These are phyloP conservation scores for Erannis defoliaria DNA, from an alignment of 2,888 invertebrate genomes.

Conservation along the genomic window DNA sequence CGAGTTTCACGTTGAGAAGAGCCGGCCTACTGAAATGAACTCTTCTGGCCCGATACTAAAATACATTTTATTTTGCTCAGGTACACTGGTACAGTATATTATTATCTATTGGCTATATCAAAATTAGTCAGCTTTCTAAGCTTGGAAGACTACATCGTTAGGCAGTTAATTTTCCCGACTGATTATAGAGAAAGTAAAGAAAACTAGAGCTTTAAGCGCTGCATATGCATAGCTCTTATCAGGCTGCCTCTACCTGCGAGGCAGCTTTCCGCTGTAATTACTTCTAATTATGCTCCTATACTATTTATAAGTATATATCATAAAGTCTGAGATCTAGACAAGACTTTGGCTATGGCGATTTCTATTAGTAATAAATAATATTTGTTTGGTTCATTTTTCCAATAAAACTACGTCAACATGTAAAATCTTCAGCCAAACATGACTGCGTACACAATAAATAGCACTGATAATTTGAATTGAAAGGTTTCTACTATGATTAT, in stretches of 20 bases:
- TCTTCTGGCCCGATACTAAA: background rate
- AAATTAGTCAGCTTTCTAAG: conserved; percentile 21
- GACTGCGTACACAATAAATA: no score
- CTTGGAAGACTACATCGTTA: conserved; percentile 13
- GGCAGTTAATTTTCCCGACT: conserved; percentile 31
- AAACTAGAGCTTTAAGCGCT: conserved; percentile 31
- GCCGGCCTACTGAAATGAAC: background rate
- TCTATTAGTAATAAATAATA: background rate
- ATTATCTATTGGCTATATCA: background rate
- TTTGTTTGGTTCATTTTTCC: no score
- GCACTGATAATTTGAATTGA: no score
- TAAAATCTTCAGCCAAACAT: no score
- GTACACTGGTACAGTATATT: background rate
- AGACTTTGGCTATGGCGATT: background rate
- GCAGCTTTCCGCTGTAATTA: conserved; percentile 38
- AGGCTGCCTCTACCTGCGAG: conserved; percentile 18
- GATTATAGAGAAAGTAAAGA: conserved; percentile 43
- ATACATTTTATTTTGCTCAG: background rate
- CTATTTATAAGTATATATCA: conserved; percentile 5
- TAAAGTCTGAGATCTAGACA: background rate
- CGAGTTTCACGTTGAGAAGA: no score
- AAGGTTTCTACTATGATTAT: no score
- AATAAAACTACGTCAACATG: no score
- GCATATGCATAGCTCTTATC: conserved; percentile 41
- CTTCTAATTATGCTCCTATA: conserved; percentile 27